phyloP scores from a whole-genome alignment of 2,888 invertebrate species.

The Hirudinaria manillensis region DNA sequence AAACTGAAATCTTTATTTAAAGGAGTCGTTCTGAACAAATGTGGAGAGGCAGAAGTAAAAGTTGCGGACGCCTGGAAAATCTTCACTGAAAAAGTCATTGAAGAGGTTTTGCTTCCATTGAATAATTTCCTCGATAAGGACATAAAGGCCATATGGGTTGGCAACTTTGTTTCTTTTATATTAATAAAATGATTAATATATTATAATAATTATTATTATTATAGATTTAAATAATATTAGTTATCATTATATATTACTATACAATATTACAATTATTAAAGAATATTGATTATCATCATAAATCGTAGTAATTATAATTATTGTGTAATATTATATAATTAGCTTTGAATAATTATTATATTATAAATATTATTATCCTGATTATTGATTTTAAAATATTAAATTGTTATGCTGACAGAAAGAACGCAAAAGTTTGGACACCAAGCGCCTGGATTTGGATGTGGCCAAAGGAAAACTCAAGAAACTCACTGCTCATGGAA shows the following conservation, averaged over 20 bases:
- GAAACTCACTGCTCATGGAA: conserved; percentile 62
- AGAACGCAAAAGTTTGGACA: conserved; percentile 58
- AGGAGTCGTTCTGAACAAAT: conserved; percentile 79
- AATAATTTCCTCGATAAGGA: conserved; percentile 79
- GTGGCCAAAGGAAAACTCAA: conserved; percentile 78
- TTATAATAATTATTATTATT: neutral
- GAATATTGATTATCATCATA: no score
- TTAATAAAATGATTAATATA: neutral
- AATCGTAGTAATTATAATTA: no score
- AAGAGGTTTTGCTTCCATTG: conserved; percentile 75
- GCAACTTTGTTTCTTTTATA: neutral
- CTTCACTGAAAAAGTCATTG: conserved; percentile 71
- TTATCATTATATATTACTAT: no score
- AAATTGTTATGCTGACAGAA: conserved; percentile 51
- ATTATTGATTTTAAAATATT: neutral
- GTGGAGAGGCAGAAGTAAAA: conserved; percentile 77
- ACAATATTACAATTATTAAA: no score
- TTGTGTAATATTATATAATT: no score
- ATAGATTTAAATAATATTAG: no score
- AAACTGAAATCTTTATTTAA: conserved; percentile 23
- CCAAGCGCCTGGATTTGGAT: conserved; percentile 73
- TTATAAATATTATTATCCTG: no score
- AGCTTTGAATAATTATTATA: no score
- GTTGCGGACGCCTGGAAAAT: conserved; percentile 78
- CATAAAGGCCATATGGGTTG: conserved; percentile 70